These are phyloP conservation scores for Riptortus pedestris DNA, from an alignment of 1,140 invertebrate genomes.

Conservation along the genomic window DNA sequence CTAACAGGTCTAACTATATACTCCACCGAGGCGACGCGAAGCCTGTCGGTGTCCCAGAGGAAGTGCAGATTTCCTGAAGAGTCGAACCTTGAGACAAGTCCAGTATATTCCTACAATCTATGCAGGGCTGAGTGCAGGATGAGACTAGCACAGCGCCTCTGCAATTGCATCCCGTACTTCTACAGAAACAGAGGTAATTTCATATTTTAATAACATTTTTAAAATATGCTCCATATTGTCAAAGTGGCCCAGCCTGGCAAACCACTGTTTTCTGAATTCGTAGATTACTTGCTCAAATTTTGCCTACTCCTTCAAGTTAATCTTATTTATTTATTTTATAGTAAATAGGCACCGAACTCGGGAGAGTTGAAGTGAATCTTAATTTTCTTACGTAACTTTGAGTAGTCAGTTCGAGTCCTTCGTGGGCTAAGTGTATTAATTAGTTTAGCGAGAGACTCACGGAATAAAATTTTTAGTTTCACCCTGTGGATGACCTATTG, in stretches of 20 bases:
- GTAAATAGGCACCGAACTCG: background rate
- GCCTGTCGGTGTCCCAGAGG: slow-evolving; percentile 40
- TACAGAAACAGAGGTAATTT: slow-evolving; percentile 36
- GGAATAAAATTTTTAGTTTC: no score
- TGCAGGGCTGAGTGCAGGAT: slow-evolving; percentile 55
- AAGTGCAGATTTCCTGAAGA: slow-evolving; percentile 53
- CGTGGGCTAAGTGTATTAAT: no score
- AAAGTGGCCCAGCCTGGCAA: no score
- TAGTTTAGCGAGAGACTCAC: no score
- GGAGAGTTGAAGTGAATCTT: background rate
- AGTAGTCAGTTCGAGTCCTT: no score
- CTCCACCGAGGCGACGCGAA: slow-evolving; percentile 22
- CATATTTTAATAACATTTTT: background rate
- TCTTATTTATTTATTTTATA: background rate
- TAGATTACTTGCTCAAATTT: background rate
- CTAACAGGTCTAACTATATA: slow-evolving; percentile 7
- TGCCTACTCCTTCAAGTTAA: background rate
- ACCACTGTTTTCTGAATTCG: no score
- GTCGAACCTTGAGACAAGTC: slow-evolving; percentile 46
- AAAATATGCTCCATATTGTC: no score
- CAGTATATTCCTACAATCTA: slow-evolving; percentile 54
- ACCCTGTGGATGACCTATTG: no score
- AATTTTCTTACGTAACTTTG: no score
- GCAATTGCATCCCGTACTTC: slow-evolving; percentile 54
- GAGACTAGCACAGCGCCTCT: slow-evolving; percentile 44